Conservation (phyloP, 2,888 invertebrate genomes). For the Linyphia triangularis region DNA sequence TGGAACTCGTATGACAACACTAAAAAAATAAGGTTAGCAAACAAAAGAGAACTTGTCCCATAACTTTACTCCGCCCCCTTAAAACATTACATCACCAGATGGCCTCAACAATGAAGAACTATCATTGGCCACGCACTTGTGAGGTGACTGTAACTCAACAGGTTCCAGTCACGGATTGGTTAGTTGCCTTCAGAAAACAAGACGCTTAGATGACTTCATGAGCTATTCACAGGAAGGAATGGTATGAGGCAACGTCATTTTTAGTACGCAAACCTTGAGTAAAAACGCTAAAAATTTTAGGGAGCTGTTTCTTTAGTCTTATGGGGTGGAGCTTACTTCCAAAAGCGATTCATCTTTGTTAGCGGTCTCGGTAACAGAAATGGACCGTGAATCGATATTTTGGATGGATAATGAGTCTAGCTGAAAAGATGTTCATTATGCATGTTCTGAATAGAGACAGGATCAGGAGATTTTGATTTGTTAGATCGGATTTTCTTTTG, state of each 20-base stretch:
- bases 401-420: conserved; percentile 18
- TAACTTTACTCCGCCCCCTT: not conserved
- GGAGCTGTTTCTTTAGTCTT: not conserved
- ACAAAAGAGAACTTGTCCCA: not conserved
- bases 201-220: too few species aligned
- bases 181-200: too few species aligned
- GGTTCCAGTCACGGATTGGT: too few species aligned
- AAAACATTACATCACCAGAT: too few species aligned
- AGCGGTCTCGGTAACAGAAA: not conserved
- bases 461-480: not conserved
- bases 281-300: not conserved
- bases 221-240: too few species aligned
- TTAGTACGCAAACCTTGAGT: too few species aligned
- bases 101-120: too few species aligned
- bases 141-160: too few species aligned
- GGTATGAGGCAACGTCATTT: too few species aligned
- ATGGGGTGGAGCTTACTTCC: not conserved
- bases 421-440: conserved; percentile 32
- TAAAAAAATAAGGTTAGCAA: too few species aligned
- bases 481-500: too few species aligned
- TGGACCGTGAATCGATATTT: conserved; percentile 25
- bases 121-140: too few species aligned
- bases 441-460: not conserved
- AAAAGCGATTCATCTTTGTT: conserved; percentile 24
- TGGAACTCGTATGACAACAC: not conserved